These are phyloP conservation scores for Ia io DNA, from an alignment of 2,113 vertebrate genomes.

Conservation along the genomic window DNA sequence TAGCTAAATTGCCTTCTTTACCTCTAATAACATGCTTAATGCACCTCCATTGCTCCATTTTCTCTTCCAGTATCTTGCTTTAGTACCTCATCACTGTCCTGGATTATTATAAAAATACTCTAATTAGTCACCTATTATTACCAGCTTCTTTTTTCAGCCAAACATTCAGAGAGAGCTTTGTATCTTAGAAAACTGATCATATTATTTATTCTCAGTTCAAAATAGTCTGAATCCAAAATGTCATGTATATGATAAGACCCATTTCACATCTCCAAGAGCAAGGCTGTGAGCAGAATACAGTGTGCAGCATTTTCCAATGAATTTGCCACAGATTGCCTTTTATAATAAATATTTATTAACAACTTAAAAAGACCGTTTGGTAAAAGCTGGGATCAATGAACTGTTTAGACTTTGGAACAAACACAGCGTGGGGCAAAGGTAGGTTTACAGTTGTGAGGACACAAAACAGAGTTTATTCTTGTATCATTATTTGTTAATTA, in stretches of 20 bases:
- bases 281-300: neutral
- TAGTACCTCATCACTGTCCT: neutral
- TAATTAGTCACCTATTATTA: neutral
- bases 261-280: neutral
- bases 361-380: neutral
- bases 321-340: neutral
- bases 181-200: neutral
- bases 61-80: neutral
- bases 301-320: neutral
- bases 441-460: neutral
- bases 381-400: neutral
- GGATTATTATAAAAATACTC: neutral
- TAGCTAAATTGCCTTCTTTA: neutral
- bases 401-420: neutral
- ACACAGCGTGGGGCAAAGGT: neutral
- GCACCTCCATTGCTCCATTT: neutral
- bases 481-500: no score
- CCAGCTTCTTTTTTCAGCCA: neutral
- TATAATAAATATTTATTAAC: neutral
- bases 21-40: neutral
- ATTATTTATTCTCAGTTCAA: constrained; percentile 19
- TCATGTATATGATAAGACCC: neutral
- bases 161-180: neutral
- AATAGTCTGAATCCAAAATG: neutral
- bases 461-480: no score